Evolutionary conservation across 1,140 invertebrate genomes (phyloP), one percentile per base, ranked within the genome.

Genomic region (Philotrypesis tridentata): DNA sequence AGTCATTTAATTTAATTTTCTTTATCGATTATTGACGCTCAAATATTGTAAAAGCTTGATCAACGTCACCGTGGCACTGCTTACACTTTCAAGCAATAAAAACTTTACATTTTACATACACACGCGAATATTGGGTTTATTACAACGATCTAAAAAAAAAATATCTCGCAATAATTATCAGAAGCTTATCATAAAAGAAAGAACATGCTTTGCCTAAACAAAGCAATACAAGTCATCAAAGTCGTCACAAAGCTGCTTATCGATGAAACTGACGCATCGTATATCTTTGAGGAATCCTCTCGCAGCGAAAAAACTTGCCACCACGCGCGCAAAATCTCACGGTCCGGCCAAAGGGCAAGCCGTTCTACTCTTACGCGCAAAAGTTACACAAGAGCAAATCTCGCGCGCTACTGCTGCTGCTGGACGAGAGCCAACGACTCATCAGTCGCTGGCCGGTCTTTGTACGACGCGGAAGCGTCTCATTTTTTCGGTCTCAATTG

Each of bases 331-430:
- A 48, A 73, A 73, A 27, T 23, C 63, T 65, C 61, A 33, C 23
- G 23, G 23, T 12, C 6, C 27, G 79, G 71, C 60, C 40, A 80
- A 80, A 80, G 79, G 71, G 70, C 79, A 80, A 80, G 17, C 0
- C 12, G 72, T n/a, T 31, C 23, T 67, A 55, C 21, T 21, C 48
- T 55, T 43, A n/a, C 29, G 7, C 37, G 63, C 17, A 14, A 37
- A 23, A 55, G n/a, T 76, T 80, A 67, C 78, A 79, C 73, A 75
- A 78, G 21, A 11, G 12, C 1, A n/a, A 78, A 79, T 79, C 40
- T 61, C 27, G 71, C 71, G 37, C 70, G 23, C 71, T 27, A 33
- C 9, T 29, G 33, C 29, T 29, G 33, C 29, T 55, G 21, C 60
- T 75, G 79, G 70, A 25, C 37, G 3, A 33, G 11, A 68, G 37